A percentile compares a stretch with the other conserved stretches of the same genome.
Conservation (phyloP, 2,113 vertebrate genomes). For the Ceuthmochares aereus region DNA sequence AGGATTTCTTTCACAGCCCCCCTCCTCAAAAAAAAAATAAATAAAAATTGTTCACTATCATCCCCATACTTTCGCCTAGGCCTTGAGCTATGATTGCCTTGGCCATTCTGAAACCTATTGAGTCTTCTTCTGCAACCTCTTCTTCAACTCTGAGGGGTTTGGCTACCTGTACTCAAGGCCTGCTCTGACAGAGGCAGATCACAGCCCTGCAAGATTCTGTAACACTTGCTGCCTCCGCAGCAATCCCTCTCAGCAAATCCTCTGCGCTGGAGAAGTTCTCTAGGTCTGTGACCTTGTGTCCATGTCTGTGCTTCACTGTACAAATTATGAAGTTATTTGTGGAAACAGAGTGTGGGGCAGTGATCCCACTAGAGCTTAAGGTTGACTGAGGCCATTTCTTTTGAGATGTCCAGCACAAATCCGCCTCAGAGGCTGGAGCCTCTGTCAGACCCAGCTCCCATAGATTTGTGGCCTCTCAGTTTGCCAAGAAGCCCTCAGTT, state of each 20-base stretch:
- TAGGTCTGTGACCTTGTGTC: neutral
- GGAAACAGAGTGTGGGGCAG: neutral
- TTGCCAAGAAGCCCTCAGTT: neutral
- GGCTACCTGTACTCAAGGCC: neutral
- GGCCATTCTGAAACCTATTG: neutral
- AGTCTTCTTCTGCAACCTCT: neutral
- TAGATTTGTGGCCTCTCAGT: neutral
- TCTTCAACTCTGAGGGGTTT: neutral
- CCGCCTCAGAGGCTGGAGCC: neutral
- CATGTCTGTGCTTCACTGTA: neutral
- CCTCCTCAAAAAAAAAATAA: neutral
- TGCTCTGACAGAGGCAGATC: neutral
- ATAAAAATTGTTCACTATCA: neutral
- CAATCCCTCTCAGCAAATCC: neutral
- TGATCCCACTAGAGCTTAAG: rapidly evolving
- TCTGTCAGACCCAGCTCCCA: neutral
- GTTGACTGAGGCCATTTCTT: neutral
- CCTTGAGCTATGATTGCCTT: neutral
- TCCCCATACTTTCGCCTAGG: neutral
- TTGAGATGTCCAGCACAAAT: neutral
- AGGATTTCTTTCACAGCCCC: neutral
- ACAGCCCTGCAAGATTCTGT: neutral
- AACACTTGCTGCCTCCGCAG: neutral
- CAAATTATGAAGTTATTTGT: neutral
- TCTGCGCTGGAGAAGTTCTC: neutral